phyloP scores from a whole-genome alignment of 2,888 invertebrate genomes.

The Agonopterix heracliana region DNA sequence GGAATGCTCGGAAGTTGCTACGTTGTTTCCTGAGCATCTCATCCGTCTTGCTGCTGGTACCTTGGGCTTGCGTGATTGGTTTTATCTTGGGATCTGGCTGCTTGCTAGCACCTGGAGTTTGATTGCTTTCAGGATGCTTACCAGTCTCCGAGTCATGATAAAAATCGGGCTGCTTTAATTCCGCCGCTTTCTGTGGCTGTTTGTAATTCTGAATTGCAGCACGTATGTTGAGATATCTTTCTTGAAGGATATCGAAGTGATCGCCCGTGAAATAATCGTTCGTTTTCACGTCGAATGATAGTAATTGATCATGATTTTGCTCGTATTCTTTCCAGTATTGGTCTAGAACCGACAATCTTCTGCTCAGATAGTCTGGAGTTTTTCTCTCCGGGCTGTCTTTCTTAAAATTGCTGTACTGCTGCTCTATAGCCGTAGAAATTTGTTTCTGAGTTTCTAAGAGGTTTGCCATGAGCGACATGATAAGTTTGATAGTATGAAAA shows the following conservation, averaged over 20 bases:
- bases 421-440: conserved; percentile 1
- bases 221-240: too few species aligned
- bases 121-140: too few species aligned
- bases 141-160: too few species aligned
- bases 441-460: background rate
- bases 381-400: conserved; percentile 6
- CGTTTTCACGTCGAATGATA: background rate
- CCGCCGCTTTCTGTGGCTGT: too few species aligned
- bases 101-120: too few species aligned
- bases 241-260: background rate
- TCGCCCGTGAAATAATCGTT: background rate
- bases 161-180: too few species aligned
- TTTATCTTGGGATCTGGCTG: too few species aligned
- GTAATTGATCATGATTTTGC: background rate
- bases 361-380: conserved; percentile 1
- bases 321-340: conserved; percentile 1
- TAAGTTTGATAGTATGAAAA: background rate
- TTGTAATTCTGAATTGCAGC: too few species aligned
- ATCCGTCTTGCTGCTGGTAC: too few species aligned
- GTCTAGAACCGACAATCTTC: background rate
- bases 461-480: background rate
- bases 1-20: conserved; percentile 10
- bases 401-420: conserved; percentile 3
- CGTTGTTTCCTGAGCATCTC: too few species aligned
- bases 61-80: too few species aligned